These are phyloP conservation scores for Sisyra nigra DNA, from an alignment of 2,888 invertebrate species.

Conservation along the genomic window DNA sequence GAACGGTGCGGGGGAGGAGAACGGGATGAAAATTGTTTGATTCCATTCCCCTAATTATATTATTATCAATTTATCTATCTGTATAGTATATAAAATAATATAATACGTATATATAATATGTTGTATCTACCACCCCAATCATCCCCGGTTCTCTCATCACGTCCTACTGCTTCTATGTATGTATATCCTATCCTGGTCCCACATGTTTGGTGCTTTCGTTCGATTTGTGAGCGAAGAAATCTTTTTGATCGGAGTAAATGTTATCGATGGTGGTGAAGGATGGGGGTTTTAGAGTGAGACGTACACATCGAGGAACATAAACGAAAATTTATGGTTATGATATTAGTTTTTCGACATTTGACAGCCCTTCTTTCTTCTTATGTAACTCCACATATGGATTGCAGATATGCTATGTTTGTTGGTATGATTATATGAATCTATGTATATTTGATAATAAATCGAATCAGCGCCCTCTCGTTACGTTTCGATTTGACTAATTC, in stretches of 20 bases:
- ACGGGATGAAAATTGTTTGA: slow-evolving; percentile 1
- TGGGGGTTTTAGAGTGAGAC: background rate
- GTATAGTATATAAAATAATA: too few relatives aligned
- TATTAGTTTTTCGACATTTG: slow-evolving; percentile 7
- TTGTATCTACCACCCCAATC: too few relatives aligned
- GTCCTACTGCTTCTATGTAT: background rate
- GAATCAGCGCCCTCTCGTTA: too few relatives aligned
- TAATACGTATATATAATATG: too few relatives aligned
- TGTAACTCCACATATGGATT: background rate
- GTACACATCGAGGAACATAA: slow-evolving; percentile 2
- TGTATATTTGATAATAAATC: too few relatives aligned
- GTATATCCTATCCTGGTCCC: too few relatives aligned
- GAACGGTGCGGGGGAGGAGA: background rate
- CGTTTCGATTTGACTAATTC: too few relatives aligned
- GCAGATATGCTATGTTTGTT: background rate
- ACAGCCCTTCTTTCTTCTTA: background rate
- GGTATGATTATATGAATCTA: too few relatives aligned
- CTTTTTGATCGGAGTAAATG: background rate
- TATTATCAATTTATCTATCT: slow-evolving; percentile 10
- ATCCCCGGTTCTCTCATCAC: background rate
- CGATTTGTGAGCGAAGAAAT: background rate
- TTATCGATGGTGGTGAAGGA: background rate
- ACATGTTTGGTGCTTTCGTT: background rate
- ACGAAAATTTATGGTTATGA: slow-evolving; percentile 8
- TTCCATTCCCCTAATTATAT: slow-evolving; percentile 11